phyloP scores from a whole-genome alignment of 1,140 invertebrate species.

The Trachymyrmex cornetzi region DNA sequence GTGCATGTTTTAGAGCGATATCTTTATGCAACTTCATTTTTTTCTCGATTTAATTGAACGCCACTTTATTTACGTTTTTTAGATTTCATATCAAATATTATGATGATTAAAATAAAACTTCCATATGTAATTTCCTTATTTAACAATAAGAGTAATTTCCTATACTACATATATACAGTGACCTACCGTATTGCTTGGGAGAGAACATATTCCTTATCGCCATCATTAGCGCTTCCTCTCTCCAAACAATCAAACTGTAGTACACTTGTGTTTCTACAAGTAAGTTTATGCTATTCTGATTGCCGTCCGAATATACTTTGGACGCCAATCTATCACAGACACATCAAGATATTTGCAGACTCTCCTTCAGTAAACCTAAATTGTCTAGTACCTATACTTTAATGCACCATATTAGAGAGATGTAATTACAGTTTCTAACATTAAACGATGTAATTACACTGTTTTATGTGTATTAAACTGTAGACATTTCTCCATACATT shows the following conservation, averaged over 20 bases:
- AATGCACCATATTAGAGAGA: neutral
- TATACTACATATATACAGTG: neutral
- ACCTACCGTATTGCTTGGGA: neutral
- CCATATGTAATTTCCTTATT: neutral
- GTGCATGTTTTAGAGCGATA: neutral
- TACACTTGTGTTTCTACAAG: conserved; percentile 8
- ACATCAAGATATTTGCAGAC: conserved; percentile 31
- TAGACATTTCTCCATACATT: neutral
- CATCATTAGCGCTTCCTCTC: conserved; percentile 14
- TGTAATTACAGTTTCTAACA: conserved; percentile 29
- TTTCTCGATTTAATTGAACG: neutral
- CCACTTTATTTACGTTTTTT: neutral
- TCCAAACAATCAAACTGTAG: conserved; percentile 21
- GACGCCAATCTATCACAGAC: neutral
- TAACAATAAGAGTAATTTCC: neutral
- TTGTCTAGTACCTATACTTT: neutral
- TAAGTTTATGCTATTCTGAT: conserved; percentile 5
- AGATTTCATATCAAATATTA: neutral
- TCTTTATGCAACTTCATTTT: neutral
- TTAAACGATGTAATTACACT: conserved; percentile 21
- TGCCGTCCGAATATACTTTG: neutral
- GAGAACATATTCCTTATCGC: neutral
- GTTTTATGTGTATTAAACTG: conserved; percentile 1
- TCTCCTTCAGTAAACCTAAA: neutral
- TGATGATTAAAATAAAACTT: conserved; percentile 1